These are phyloP conservation scores for Sinopyrophorus schimmeli DNA, from an alignment of 2,888 invertebrate genomes.

Conservation along the genomic window DNA sequence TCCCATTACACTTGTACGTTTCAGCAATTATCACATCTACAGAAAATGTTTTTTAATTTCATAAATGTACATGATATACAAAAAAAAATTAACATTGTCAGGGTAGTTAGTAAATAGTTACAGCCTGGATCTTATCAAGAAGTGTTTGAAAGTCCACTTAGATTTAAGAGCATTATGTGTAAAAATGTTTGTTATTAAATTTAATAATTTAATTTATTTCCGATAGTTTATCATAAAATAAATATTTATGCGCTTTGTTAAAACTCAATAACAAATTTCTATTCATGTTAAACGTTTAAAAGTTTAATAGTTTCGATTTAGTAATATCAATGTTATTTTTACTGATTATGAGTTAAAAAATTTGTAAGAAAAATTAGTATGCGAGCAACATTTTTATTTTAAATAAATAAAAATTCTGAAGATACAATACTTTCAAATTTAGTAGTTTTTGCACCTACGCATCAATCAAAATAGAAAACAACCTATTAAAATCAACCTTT, in stretches of 20 bases:
- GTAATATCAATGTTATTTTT: constrained; percentile 12
- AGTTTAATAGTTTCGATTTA: constrained; percentile 22
- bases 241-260: constrained; percentile 14
- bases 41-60: too few species aligned
- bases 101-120: too few species aligned
- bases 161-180: too few species aligned
- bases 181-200: too few species aligned
- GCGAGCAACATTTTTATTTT: constrained; percentile 22
- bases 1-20: too few species aligned
- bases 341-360: constrained; percentile 5
- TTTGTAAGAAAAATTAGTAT: constrained; percentile 17
- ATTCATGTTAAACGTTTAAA: constrained; percentile 27
- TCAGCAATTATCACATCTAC: too few species aligned
- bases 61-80: too few species aligned
- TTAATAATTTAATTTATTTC: too few species aligned
- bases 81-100: too few species aligned
- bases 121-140: too few species aligned
- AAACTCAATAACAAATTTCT: constrained; percentile 17
- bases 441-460: constrained; percentile 16
- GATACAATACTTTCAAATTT: constrained; percentile 6
- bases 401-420: constrained; percentile 23
- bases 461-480: constrained; percentile 17
- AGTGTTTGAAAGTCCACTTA: too few species aligned
- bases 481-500: constrained; percentile 21
- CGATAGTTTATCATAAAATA: too few species aligned